phyloP scores from a whole-genome alignment of 2,113 vertebrate genomes.

The Brachirus orientalis region DNA sequence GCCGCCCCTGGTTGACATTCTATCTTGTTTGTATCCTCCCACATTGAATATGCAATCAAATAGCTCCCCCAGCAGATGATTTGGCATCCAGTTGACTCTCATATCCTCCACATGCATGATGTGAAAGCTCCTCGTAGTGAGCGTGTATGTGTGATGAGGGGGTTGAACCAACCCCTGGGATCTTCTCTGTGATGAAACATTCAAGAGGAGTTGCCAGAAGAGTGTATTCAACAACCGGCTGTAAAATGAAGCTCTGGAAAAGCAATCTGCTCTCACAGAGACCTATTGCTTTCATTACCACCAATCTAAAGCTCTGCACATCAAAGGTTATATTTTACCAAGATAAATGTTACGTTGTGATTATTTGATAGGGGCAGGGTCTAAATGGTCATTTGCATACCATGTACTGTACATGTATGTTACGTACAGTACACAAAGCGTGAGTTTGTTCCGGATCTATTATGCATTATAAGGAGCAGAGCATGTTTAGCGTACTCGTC shows the following conservation, averaged over 20 bases:
- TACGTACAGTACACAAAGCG: constrained; percentile 17
- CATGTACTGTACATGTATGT: constrained; percentile 3
- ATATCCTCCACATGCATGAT: constrained; percentile 69
- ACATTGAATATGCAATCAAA: constrained; percentile 76
- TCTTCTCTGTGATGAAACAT: constrained; percentile 80
- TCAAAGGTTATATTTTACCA: constrained; percentile 72
- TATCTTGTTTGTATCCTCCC: constrained; percentile 70
- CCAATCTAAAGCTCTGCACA: constrained; percentile 48
- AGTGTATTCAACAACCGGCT: constrained; percentile 68
- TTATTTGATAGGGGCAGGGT: constrained; percentile 50
- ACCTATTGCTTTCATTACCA: constrained; percentile 78
- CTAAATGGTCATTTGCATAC: constrained; percentile 64
- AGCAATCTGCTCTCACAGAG: constrained; percentile 76
- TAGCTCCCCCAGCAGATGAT: constrained; percentile 67
- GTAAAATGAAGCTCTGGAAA: constrained; percentile 78
- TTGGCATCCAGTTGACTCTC: constrained; percentile 76
- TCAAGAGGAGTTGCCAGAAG: constrained; percentile 76
- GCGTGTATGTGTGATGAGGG: constrained; percentile 59
- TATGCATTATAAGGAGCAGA: constrained; percentile 26
- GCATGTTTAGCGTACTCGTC: constrained; percentile 33
- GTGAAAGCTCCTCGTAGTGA: constrained; percentile 47
- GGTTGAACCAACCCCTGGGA: constrained; percentile 69
- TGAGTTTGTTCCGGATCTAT: constrained; percentile 19
- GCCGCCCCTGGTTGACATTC: constrained; percentile 53
- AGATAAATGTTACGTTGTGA: constrained; percentile 64